A percentile compares a stretch with the other conserved stretches of the same genome.
Evolutionary conservation across 2,113 vertebrate genomes (phyloP).

Genomic region (Nibea albiflora): DNA sequence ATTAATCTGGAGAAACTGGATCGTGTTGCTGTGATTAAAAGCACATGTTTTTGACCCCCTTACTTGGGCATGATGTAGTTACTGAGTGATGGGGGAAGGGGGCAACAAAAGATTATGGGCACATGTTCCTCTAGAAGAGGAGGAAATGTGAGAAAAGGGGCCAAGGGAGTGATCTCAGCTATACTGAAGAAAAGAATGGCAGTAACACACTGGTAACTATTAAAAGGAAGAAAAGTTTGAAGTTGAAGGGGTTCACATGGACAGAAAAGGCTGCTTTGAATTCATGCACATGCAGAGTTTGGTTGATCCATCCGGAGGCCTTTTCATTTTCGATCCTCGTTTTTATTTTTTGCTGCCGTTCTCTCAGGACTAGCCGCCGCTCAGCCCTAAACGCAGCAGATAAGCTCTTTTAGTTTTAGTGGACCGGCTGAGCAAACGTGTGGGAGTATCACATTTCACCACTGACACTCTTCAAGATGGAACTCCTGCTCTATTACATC

Average conservation of each 20-base stretch:
- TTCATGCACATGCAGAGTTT: neutral
- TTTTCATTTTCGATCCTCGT: slow-evolving; percentile 8
- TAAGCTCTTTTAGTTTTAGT: slow-evolving; percentile 50
- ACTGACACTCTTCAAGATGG: slow-evolving; percentile 60
- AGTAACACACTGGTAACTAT: neutral
- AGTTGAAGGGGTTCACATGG: neutral
- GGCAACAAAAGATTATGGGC: slow-evolving; percentile 28
- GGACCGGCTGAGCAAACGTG: slow-evolving; percentile 34
- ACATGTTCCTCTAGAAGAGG: slow-evolving; percentile 35
- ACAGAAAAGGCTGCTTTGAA: neutral
- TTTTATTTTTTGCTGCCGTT: slow-evolving; percentile 40
- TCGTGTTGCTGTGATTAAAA: slow-evolving; percentile 70
- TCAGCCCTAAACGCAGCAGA: slow-evolving; percentile 28
- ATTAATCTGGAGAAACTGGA: slow-evolving; percentile 58
- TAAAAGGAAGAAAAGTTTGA: slow-evolving; percentile 9
- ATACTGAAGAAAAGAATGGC: neutral
- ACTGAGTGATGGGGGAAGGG: slow-evolving; percentile 39
- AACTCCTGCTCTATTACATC: slow-evolving; percentile 51
- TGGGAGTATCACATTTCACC: slow-evolving; percentile 70
- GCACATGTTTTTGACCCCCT: slow-evolving; percentile 71
- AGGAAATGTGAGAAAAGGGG: slow-evolving; percentile 22
- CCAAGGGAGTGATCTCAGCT: slow-evolving; percentile 17
- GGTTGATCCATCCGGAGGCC: neutral
- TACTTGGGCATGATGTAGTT: slow-evolving; percentile 51
- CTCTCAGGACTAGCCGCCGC: slow-evolving; percentile 33